Evolutionary conservation across 1,140 invertebrate genomes (phyloP).

Genomic region (Copidosoma floridanum): DNA sequence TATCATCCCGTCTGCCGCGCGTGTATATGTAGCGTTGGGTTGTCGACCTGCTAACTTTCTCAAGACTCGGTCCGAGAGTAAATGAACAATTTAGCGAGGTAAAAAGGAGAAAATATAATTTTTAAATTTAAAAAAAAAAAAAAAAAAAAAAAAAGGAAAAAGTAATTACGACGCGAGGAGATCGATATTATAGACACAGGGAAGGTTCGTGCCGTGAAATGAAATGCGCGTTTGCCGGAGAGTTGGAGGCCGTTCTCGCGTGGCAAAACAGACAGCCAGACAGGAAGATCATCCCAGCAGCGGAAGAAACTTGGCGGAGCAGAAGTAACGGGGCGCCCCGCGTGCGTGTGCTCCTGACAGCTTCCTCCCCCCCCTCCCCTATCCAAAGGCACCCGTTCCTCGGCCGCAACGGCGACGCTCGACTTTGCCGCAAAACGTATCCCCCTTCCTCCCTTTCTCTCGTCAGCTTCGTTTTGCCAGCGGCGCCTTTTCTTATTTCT

Average conservation of each 20-base stretch:
- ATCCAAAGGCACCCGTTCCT: not conserved
- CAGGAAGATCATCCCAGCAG: slow-evolving; percentile 42
- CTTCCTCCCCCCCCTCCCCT: slow-evolving; percentile 23
- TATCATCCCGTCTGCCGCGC: too few species aligned
- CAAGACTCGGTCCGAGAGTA: too few species aligned
- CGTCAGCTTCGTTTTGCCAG: not conserved
- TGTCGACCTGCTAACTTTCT: slow-evolving; percentile 8
- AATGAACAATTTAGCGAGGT: too few species aligned
- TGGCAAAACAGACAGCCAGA: slow-evolving; percentile 35
- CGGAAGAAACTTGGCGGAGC: slow-evolving; percentile 48
- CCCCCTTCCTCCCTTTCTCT: not conserved
- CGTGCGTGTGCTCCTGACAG: slow-evolving; percentile 56
- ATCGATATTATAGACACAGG: not conserved
- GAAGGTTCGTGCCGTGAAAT: slow-evolving; percentile 33
- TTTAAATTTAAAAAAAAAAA: not conserved
- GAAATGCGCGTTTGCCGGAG: slow-evolving; percentile 40
- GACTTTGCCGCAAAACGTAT: slow-evolving; percentile 8
- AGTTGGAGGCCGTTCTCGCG: slow-evolving; percentile 36
- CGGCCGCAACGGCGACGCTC: slow-evolving; percentile 6
- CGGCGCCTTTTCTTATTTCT: slow-evolving; percentile 37
- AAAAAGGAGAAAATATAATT: too few species aligned
- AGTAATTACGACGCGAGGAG: not conserved
- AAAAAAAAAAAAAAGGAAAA: not conserved
- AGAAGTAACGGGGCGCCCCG: slow-evolving; percentile 54
- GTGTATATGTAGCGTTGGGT: not conserved